phyloP scores from a whole-genome alignment of 1,140 invertebrate genomes.

The Plodia interpunctella region DNA sequence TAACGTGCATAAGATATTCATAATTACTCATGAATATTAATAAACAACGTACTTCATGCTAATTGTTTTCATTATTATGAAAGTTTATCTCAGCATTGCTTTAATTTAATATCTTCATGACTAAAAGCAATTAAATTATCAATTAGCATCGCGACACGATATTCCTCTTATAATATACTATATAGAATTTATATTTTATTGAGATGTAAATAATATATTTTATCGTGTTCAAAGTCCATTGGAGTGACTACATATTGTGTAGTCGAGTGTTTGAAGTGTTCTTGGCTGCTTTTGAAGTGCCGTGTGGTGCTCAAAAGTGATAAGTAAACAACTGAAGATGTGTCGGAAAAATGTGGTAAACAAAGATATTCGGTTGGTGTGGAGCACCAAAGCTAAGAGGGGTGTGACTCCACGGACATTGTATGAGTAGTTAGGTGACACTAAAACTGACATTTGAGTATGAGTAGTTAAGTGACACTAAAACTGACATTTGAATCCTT shows the following conservation, averaged over 20 bases:
- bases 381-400: constrained; percentile 1
- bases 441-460: background rate
- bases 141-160: constrained; percentile 5
- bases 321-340: constrained; percentile 5
- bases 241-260: background rate
- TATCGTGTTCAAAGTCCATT: constrained; percentile 2
- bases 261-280: background rate
- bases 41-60: background rate
- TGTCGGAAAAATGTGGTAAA: background rate
- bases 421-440: background rate
- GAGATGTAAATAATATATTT: background rate
- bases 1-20: background rate
- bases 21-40: background rate
- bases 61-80: constrained; percentile 1
- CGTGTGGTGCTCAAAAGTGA: background rate
- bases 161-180: background rate
- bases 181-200: background rate
- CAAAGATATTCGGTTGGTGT: background rate
- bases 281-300: background rate
- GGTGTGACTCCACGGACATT: background rate
- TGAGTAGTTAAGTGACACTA: background rate
- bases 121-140: constrained; percentile 4
- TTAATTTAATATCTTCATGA: background rate
- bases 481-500: background rate
- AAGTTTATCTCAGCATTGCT: background rate